These are phyloP conservation scores for Carcharodon carcharias DNA, from an alignment of 2,797 vertebrate species.

Conservation along the genomic window DNA sequence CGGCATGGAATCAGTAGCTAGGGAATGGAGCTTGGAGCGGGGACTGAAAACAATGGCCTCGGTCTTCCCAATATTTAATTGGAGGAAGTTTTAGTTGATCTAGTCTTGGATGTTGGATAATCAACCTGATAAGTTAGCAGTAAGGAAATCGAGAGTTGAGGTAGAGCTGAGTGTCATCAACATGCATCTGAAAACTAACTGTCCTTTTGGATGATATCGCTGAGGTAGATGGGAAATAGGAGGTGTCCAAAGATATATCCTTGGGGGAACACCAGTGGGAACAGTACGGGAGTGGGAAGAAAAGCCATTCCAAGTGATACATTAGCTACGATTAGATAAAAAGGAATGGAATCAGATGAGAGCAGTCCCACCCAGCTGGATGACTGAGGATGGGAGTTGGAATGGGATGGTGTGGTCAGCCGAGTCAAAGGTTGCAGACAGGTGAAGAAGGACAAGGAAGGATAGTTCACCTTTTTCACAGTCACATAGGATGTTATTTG, in stretches of 20 bases:
- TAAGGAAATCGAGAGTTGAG: not conserved
- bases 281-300: not conserved
- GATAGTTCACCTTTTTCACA: too few species aligned
- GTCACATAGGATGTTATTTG: too few species aligned
- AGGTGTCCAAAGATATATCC: not conserved
- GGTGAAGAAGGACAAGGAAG: too few species aligned
- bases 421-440: too few species aligned
- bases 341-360: too few species aligned
- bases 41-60: not conserved
- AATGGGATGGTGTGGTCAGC: too few species aligned
- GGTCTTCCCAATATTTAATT: not conserved
- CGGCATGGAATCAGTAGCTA: not conserved
- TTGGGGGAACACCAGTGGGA: too few species aligned
- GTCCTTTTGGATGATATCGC: not conserved
- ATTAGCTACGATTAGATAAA: too few species aligned
- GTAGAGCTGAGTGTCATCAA: not conserved
- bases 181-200: not conserved
- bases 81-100: not conserved
- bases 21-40: too few species aligned
- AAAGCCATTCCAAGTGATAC: not conserved
- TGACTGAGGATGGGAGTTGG: too few species aligned
- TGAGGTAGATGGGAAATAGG: not conserved
- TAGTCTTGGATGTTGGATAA: not conserved
- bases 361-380: too few species aligned
- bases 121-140: not conserved